Conservation (phyloP, 2,888 invertebrate genomes). For the Pachydiplax longipennis region DNA sequence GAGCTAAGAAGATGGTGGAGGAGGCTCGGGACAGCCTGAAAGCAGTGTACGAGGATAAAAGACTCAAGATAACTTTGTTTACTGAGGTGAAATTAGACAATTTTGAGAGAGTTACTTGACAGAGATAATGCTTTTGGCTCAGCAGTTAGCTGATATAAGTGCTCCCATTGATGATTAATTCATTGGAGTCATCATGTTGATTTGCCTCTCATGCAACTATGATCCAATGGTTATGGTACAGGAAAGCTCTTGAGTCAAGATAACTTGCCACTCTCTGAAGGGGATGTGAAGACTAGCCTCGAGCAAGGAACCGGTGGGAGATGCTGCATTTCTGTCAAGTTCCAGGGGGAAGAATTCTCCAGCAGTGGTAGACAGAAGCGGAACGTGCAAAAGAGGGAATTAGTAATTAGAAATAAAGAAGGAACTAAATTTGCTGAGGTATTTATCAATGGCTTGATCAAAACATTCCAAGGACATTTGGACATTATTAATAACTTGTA, state of each 20-base stretch:
- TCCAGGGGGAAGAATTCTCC: no score
- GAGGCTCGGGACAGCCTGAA: background rate
- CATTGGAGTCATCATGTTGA: background rate
- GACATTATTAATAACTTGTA: no score
- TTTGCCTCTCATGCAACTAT: background rate
- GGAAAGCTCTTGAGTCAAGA: background rate
- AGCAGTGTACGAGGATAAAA: background rate
- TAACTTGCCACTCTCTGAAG: background rate
- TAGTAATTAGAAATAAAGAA: no score
- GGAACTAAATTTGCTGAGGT: no score
- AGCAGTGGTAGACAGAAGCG: no score
- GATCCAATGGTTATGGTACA: background rate
- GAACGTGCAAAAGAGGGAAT: no score
- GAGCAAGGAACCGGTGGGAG: no score
- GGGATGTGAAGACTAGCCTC: no score
- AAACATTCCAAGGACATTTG: no score
- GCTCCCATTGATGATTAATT: background rate
- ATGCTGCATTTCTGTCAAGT: no score
- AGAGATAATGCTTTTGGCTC: background rate
- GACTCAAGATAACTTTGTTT: background rate
- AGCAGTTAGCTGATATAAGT: background rate
- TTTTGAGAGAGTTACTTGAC: background rate
- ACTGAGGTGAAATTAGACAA: background rate
- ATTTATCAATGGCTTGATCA: no score
- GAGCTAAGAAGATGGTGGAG: background rate